Base-by-base conservation (phyloP, 1,140 invertebrate species). In the Amyelois transitella region DNA sequence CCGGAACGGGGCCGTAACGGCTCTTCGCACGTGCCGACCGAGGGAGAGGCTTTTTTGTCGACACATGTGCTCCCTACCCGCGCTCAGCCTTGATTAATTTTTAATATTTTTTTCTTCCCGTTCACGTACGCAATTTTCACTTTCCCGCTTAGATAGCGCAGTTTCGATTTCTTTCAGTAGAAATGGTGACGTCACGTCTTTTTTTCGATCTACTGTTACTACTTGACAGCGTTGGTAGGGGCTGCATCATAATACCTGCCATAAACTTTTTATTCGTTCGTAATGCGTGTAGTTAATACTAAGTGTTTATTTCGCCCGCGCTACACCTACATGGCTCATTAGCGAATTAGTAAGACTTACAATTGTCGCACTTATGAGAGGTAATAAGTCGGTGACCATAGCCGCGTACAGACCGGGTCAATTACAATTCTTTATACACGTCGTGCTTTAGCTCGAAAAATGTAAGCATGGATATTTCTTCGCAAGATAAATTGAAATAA, bases 51-150 rank as follows among this genome's bases (percentile, higher is more conserved):
- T 81, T 87, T 86, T 87, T 86, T 87, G 77, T 82, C 81, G 79
- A 84, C 81, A 85, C 81, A 84, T 85, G 80, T 84, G 81, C 77
- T 66, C 74, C 68, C 60, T 64, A n/a, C 62, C 45, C 51, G 52
- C 66, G 32, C 51, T 60, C 68, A 60, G 58, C 70, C 81, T 79
- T 87, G 84, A 87, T 87, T 87, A 87, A 87, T 87, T 87, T 87
- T 87, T 85, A 86, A 85, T 87, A 87, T 86, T 87, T 87, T n/a
- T 84, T 84, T 76, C 84, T 81, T 77, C 76, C 81, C 75, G 79
- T 84, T 80, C 84, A 86, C 84, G 84, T 85, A 84, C 81, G 77
- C 81, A 82, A 87, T 87, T 85, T 85, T 87, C 81, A 84, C 81
- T 87, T 87, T 82, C 61, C 66, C 73, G 70, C 69, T 78, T 69